phyloP scores from a whole-genome alignment of 2,797 vertebrate species.

The Poecilia gillii region DNA sequence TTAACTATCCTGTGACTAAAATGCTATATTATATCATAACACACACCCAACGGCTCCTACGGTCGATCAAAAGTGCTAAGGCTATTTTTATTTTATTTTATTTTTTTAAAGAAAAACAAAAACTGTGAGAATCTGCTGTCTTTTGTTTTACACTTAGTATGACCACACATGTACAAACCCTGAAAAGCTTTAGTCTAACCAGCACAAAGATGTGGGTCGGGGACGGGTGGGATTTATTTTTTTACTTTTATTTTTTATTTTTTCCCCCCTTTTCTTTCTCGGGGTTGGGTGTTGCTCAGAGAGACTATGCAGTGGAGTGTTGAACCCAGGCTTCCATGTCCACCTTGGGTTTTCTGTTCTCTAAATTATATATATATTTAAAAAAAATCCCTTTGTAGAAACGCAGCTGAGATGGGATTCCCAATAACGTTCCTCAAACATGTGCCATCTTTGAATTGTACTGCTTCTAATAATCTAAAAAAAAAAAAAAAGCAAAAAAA shows the following conservation, averaged over 20 bases:
- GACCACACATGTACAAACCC: constrained; percentile 73
- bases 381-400: constrained; percentile 21
- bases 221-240: constrained; percentile 26
- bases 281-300: constrained; percentile 72
- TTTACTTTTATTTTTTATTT: no score
- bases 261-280: not conserved
- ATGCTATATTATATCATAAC: constrained; percentile 66
- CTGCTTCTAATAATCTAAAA: constrained; percentile 41
- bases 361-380: constrained; percentile 22
- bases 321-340: constrained; percentile 81
- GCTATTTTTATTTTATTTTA: constrained; percentile 63
- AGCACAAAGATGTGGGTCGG: constrained; percentile 81
- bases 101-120: constrained; percentile 30
- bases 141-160: constrained; percentile 73
- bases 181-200: constrained; percentile 87
- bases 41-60: constrained; percentile 76
- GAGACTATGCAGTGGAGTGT: constrained; percentile 85
- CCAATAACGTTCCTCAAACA: constrained; percentile 75
- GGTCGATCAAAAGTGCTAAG: constrained; percentile 77
- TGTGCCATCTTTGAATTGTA: constrained; percentile 78
- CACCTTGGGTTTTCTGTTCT: constrained; percentile 65
- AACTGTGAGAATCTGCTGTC: constrained; percentile 85
- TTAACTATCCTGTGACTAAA: constrained; percentile 80
- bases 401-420: constrained; percentile 66
- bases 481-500: not conserved